These are phyloP conservation scores for Lagria hirta DNA, from an alignment of 2,888 invertebrate genomes.

Conservation along the genomic window DNA sequence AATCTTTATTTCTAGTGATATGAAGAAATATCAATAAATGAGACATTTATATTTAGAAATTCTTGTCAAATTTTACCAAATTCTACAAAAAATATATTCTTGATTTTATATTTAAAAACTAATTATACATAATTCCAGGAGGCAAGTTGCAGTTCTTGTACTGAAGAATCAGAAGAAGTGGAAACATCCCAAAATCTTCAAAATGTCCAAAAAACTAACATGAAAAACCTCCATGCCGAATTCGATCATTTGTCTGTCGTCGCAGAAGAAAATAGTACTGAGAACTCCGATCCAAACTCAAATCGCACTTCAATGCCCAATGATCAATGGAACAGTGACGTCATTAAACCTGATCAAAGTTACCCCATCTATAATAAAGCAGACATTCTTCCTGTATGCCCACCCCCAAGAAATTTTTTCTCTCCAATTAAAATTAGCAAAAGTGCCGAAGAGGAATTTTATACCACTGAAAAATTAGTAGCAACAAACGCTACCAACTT, in stretches of 20 bases:
- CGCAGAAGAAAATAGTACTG: conserved; percentile 66
- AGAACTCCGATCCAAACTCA: conserved; percentile 51
- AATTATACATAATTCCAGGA: conserved; percentile 41
- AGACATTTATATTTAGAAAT: too few species aligned
- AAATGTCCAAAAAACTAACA: conserved; percentile 53
- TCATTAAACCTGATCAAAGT: conserved; percentile 51
- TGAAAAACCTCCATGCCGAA: conserved; percentile 55
- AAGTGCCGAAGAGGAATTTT: conserved; percentile 43
- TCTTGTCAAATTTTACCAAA: too few species aligned
- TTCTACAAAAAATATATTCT: too few species aligned
- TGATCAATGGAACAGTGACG: conserved; percentile 41
- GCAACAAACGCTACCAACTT: conserved; percentile 38
- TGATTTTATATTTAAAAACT: neutral
- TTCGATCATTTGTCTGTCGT: conserved; percentile 78
- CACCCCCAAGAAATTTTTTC: conserved; percentile 39
- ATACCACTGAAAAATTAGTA: conserved; percentile 35
- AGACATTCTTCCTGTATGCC: conserved; percentile 36
- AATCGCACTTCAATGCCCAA: conserved; percentile 36
- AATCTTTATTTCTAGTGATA: too few species aligned
- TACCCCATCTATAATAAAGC: conserved; percentile 47
- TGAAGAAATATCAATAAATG: too few species aligned
- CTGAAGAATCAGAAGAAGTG: conserved; percentile 51
- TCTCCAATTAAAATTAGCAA: conserved; percentile 44
- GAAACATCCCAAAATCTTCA: conserved; percentile 53
- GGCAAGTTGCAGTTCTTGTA: conserved; percentile 48